Evolutionary conservation across 2,113 vertebrate genomes (phyloP).

Genomic region (Xiphias gladius): DNA sequence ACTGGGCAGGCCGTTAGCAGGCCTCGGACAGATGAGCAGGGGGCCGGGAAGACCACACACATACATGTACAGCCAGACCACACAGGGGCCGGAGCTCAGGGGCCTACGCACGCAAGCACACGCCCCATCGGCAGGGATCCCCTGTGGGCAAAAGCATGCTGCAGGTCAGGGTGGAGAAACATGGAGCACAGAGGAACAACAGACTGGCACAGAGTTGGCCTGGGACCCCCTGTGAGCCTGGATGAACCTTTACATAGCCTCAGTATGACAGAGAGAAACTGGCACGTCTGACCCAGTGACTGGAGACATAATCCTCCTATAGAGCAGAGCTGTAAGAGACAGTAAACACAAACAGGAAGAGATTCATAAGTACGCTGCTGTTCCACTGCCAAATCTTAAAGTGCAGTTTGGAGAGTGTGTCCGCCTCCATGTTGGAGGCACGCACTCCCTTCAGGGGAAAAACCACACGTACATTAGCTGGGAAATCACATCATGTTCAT

Average conservation of each 20-base stretch:
- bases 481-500: conserved; percentile 62
- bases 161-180: conserved; percentile 70
- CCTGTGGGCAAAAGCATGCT: conserved; percentile 72
- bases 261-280: conserved; percentile 35
- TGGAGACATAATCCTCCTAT: conserved; percentile 56
- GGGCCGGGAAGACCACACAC: conserved; percentile 97
- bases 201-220: conserved; percentile 70
- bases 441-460: conserved; percentile 57
- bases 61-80: conserved; percentile 90
- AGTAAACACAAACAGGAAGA: conserved; percentile 84
- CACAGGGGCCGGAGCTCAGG: conserved; percentile 89
- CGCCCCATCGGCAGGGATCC: conserved; percentile 79
- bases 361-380: conserved; percentile 69
- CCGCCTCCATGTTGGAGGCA: conserved; percentile 58
- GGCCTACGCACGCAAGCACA: conserved; percentile 87
- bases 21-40: conserved; percentile 97
- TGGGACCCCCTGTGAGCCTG: conserved; percentile 22
- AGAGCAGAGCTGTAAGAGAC: conserved; percentile 49
- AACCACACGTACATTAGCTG: conserved; percentile 47
- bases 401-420: conserved; percentile 63
- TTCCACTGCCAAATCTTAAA: conserved; percentile 72
- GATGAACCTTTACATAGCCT: conserved; percentile 25
- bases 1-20: conserved; percentile 97
- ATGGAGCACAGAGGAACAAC: conserved; percentile 68
- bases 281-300: conserved; percentile 39